These are phyloP conservation scores for Tamandua tetradactyla DNA, from an alignment of 2,797 vertebrate species.

Conservation along the genomic window DNA sequence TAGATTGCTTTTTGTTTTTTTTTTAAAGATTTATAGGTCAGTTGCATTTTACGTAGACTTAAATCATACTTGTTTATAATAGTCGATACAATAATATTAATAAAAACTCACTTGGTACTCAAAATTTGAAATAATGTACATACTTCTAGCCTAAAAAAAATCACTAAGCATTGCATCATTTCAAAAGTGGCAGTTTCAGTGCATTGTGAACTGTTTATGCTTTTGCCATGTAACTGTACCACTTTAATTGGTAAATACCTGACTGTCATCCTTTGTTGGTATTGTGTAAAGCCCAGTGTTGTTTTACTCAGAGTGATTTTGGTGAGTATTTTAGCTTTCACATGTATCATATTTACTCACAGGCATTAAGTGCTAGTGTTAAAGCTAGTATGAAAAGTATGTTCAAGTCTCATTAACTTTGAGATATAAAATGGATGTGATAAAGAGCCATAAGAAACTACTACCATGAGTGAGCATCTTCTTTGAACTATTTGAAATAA, in stretches of 20 bases:
- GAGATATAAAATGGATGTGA: constrained; percentile 24
- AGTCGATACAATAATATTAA: background rate
- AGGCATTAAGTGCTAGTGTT: background rate
- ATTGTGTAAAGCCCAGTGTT: background rate
- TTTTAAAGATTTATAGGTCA: background rate
- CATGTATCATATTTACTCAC: background rate
- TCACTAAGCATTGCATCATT: background rate
- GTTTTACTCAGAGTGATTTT: background rate
- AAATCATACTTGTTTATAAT: constrained; percentile 12
- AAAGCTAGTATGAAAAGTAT: background rate
- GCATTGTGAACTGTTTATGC: background rate
- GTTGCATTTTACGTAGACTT: constrained; percentile 47
- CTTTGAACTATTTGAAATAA: background rate
- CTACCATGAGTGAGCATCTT: background rate
- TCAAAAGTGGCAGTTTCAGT: background rate
- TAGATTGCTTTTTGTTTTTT: background rate
- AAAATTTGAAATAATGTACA: constrained; percentile 25
- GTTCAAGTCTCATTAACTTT: constrained; percentile 2
- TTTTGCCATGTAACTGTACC: background rate
- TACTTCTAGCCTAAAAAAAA: background rate
- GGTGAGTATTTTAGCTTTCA: background rate
- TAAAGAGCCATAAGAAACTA: background rate
- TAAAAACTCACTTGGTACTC: constrained; percentile 3
- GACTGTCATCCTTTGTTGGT: background rate
- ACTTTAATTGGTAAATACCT: background rate